These are phyloP conservation scores for Colletes collaris DNA, from an alignment of 2,888 invertebrate species.

Conservation along the genomic window DNA sequence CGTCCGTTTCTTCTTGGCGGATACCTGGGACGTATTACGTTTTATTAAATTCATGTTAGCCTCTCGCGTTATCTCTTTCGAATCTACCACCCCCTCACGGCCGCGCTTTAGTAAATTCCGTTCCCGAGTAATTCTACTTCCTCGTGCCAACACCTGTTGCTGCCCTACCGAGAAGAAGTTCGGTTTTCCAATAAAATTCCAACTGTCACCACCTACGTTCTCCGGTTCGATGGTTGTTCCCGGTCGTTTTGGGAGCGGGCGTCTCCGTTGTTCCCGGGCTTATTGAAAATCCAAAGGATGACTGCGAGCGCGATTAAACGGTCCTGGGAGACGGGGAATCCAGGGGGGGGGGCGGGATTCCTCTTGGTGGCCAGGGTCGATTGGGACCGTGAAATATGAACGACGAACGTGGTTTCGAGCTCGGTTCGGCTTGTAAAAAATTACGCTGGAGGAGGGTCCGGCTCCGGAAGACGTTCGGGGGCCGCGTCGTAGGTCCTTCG, in stretches of 20 bases:
- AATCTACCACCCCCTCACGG: conserved; percentile 8
- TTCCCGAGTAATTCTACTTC: conserved; percentile 48
- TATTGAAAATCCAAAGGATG: conserved; percentile 20
- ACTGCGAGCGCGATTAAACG: background rate
- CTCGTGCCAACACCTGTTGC: conserved; percentile 62
- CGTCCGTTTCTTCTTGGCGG: too few species aligned
- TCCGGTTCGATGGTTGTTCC: conserved; percentile 25
- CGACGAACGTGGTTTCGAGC: background rate
- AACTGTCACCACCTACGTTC: conserved; percentile 40
- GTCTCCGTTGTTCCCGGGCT: background rate
- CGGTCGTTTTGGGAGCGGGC: conserved; percentile 1
- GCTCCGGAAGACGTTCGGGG: background rate
- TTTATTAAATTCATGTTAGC: conserved; percentile 6
- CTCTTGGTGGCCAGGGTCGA: background rate
- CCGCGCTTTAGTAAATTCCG: conserved; percentile 34
- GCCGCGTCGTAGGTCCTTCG: conserved; percentile 21
- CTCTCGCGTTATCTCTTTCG: background rate
- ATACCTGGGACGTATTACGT: background rate
- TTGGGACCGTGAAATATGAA: conserved; percentile 23
- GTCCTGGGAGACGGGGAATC: background rate
- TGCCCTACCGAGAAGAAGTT: conserved; percentile 53
- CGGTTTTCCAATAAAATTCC: conserved; percentile 58
- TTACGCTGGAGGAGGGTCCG: background rate
- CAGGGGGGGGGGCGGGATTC: background rate
- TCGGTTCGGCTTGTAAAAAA: background rate